Conservation (phyloP, 1,140 invertebrate species). For the Diuraphis noxia region DNA sequence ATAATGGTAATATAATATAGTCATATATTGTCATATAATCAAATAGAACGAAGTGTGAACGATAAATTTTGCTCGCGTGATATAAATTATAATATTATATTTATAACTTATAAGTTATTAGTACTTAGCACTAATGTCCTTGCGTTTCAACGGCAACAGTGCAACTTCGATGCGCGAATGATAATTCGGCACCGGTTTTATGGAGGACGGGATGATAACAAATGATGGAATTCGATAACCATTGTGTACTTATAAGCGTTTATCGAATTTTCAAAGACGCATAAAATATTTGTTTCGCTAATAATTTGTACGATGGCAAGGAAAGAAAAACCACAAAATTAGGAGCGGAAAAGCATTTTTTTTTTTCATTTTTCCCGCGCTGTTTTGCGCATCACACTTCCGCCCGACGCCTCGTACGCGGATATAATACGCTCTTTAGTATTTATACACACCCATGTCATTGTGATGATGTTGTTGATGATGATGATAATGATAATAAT, state of each 20-base stretch:
- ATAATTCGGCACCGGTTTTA: background rate
- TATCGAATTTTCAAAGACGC: background rate
- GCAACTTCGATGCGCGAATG: background rate
- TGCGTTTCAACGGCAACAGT: background rate
- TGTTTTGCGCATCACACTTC: background rate
- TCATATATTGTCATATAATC: background rate
- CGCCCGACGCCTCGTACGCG: background rate
- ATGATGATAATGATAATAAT: background rate
- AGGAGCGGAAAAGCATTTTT: background rate
- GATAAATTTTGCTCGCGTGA: background rate
- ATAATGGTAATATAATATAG: background rate
- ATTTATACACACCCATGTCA: background rate
- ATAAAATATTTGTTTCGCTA: background rate
- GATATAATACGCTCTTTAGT: background rate
- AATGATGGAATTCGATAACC: background rate
- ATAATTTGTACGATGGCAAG: background rate
- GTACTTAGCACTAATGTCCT: background rate
- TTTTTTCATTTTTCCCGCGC: background rate
- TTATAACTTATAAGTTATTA: background rate
- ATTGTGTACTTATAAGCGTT: background rate
- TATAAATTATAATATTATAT: background rate
- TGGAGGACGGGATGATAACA: background rate
- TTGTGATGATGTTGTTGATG: background rate
- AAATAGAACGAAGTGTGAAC: background rate
- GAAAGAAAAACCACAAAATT: background rate